Base-by-base conservation (phyloP, 1,140 invertebrate species). In the Prorops nasuta region DNA sequence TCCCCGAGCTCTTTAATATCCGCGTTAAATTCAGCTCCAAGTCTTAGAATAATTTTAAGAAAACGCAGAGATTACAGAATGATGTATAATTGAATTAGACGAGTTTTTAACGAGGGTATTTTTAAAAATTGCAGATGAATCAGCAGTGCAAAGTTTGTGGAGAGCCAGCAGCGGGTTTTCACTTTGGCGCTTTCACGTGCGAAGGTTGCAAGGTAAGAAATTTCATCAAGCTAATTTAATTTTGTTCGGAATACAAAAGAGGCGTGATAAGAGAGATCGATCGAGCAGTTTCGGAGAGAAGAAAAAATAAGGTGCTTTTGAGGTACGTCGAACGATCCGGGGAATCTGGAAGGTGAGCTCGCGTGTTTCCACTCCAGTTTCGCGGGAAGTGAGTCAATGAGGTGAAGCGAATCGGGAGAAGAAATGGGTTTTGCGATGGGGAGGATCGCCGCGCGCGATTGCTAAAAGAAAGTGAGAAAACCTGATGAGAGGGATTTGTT, bases 141-240 rank as follows among this genome's bases (percentile, higher is more conserved):
- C 88, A 90, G 74, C 81, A 82, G 72, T 90, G 88, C 76, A 86
- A 86, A 78, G 91, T 93, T 36, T 93, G 91, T 75, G 86, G 86
- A 28, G 89, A 92, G 70, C 87, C 88, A 41, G 90, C 90, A 24
- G 90, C 90, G 49, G 91, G 91, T 37, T 93, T 91, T 73, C 90
- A 93, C 76, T 94, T 92, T 71, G 91, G 91, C 44, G 91, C 90
- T 31, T 91, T 93, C 64, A 94, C 91, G 14, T 94, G 91, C 76
- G 91, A 94, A 79, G 91, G 91, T 51, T 93, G 91, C 74, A 93
- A 92, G 86, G 90, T 92, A 76, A 79, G 61, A 43, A 51, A n/a
- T n/a, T n/a, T n/a, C n/a, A n/a, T n/a, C n/a, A n/a, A n/a, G n/a
- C n/a, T n/a, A n/a, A n/a, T n/a, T n/a, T n/a, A n/a, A n/a, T n/a